phyloP scores from a whole-genome alignment of 2,797 vertebrate species.

The Petrocephalus sullivani region DNA sequence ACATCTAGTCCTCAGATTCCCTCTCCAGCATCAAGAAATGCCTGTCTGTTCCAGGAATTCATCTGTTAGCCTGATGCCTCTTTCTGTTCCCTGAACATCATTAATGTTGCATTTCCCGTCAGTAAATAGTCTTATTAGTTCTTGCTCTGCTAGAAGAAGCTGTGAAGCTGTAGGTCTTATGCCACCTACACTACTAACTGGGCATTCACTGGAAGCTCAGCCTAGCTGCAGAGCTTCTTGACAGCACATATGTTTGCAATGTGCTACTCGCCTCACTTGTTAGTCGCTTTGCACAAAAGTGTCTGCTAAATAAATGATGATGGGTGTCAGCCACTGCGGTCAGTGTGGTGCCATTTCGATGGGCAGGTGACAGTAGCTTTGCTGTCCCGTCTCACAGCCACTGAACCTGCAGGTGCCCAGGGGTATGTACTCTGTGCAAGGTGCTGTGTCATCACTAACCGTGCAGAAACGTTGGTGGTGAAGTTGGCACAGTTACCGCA shows the following conservation, averaged over 20 bases:
- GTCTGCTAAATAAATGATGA: background rate
- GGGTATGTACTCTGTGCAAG: background rate
- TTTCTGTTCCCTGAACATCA: background rate
- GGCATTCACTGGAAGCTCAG: background rate
- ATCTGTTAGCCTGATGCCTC: background rate
- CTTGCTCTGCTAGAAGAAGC: background rate
- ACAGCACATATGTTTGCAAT: background rate
- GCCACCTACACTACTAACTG: background rate
- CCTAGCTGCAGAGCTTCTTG: background rate
- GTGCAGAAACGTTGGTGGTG: slow-evolving; percentile 96
- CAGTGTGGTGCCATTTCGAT: background rate
- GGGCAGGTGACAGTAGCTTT: background rate
- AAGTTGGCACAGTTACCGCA: slow-evolving; percentile 91
- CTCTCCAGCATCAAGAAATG: background rate
- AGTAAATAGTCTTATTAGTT: background rate
- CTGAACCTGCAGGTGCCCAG: background rate
- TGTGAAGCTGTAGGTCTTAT: background rate
- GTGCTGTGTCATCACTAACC: slow-evolving; percentile 60
- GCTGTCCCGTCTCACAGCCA: background rate
- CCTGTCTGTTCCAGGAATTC: background rate
- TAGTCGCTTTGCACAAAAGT: background rate
- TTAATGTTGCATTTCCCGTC: background rate
- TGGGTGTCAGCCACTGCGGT: background rate
- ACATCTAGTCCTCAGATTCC: background rate
- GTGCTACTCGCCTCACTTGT: background rate